A percentile compares a stretch with the other conserved stretches of the same genome.
Conservation (phyloP, 2,797 vertebrate genomes). For the Lutjanus campechanus region DNA sequence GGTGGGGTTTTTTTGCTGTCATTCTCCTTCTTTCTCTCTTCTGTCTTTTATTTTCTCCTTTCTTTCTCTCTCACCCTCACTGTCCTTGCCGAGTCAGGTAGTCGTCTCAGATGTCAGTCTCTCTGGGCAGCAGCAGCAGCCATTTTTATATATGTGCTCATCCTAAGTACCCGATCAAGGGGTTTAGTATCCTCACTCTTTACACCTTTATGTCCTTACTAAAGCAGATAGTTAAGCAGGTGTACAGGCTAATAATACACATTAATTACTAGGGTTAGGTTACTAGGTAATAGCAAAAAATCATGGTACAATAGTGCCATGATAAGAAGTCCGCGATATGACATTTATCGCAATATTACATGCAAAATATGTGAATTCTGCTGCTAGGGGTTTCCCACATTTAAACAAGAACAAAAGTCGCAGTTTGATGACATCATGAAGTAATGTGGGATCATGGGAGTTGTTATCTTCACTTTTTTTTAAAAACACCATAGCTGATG, state of each 20-base stretch:
- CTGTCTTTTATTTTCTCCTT: constrained; percentile 37
- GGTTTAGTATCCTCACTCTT: constrained; percentile 18
- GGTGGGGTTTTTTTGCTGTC: constrained; percentile 30
- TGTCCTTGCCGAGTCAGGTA: constrained; percentile 83
- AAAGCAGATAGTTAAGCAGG: constrained; percentile 16
- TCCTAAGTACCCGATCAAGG: constrained; percentile 21
- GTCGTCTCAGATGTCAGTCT: constrained; percentile 77
- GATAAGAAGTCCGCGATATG: too few species aligned
- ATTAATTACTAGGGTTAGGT: too few species aligned
- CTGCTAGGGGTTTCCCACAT: too few species aligned
- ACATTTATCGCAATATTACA: too few species aligned
- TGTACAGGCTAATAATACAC: not conserved
- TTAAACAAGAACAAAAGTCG: too few species aligned
- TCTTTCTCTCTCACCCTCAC: constrained; percentile 45
- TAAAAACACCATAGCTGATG: too few species aligned
- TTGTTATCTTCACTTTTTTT: too few species aligned
- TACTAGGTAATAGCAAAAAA: too few species aligned
- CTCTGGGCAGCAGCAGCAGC: constrained; percentile 51
- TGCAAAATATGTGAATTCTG: too few species aligned
- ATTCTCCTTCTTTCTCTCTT: constrained; percentile 23
- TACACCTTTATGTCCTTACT: constrained; percentile 5
- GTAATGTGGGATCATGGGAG: too few species aligned
- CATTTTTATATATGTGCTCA: constrained; percentile 65
- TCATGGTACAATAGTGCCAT: too few species aligned
- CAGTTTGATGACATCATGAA: too few species aligned